Base-by-base conservation (phyloP, 2,888 invertebrate genomes). In the Sipha maydis region DNA sequence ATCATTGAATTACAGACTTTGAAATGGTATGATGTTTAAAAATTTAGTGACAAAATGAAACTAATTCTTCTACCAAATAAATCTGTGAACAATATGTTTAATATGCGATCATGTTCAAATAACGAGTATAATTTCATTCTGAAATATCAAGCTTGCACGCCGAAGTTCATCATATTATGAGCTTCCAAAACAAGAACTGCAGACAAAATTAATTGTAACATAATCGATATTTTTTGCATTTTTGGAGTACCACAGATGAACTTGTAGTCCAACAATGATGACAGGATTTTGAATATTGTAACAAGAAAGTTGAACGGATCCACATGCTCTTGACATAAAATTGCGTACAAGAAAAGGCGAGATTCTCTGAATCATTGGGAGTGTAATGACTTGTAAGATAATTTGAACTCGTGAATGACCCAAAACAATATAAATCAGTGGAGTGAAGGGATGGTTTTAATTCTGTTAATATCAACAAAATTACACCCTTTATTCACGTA, bases 231-330 rank as follows among this genome's bases (percentile, higher is more conserved):
- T 28, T 90, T 90, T 76, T 80, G 61, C 8, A 34, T 56, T 31
- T 89, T 90, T 78, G 90, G 91, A 21, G 90, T 90, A 5, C 90
- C 90, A 5, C 90, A 90, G 17, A 34, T 38, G 41, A 90, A 90
- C 56, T 5, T 61, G 25, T 89, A 88, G 34, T 73, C 82, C 21
- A 80, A 90, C 90, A 90, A 90, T 61, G 85, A 91, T 89, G 82
- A 82, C 41, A 21, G 25, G 21, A 14, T 48, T 48, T 5, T 85
- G 11, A 75, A 80, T 14, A 11, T 31, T 11, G 73, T 38, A 9
- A 48, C 48, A 9, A 48, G 9, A 48, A 7, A 9, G 48, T 9
- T 48, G 8, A 54, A 80, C 41, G 25, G 17, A 9, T 19, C 25
- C 8, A 8, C 75, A 75, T 89, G 89, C 82, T 85, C 89, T 17